These are phyloP conservation scores for Lamellibrachia columna DNA, from an alignment of 2,888 invertebrate genomes.

Conservation along the genomic window DNA sequence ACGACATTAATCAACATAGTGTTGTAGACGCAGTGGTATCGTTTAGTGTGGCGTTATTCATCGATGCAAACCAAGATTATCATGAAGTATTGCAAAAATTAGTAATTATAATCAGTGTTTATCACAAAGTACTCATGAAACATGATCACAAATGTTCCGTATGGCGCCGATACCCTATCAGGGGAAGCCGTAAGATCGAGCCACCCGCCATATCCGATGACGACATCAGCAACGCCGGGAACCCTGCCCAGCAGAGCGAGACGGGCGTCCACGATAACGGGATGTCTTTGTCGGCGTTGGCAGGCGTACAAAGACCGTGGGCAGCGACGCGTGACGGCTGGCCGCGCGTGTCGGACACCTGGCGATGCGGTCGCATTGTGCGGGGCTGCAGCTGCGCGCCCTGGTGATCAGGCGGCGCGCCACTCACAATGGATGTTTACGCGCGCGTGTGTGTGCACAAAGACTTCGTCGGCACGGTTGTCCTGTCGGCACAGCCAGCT, in stretches of 20 bases:
- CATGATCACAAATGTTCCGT: background rate
- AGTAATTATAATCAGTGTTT: background rate
- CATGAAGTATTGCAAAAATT: background rate
- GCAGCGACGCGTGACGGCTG: background rate
- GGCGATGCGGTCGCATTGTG: constrained; percentile 8
- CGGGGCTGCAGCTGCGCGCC: background rate
- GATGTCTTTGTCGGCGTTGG: constrained; percentile 16
- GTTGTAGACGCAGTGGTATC: background rate
- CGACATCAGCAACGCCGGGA: constrained; percentile 16
- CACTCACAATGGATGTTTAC: background rate
- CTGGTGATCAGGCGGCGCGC: background rate
- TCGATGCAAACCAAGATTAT: background rate
- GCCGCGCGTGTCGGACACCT: background rate
- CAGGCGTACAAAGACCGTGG: background rate
- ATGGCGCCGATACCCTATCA: background rate
- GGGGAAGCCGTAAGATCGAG: background rate
- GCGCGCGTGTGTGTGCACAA: background rate
- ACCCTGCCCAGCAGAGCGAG: background rate
- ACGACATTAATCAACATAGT: too few relatives aligned
- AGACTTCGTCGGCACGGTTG: background rate
- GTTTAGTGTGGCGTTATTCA: background rate
- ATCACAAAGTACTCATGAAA: background rate
- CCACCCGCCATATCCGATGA: background rate
- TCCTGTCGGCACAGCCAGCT: background rate
- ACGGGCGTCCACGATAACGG: constrained; percentile 16